A percentile compares a stretch with the other conserved stretches of the same genome.
phyloP scores from a whole-genome alignment of 2,888 invertebrate species.

The Thymelicus lineola region DNA sequence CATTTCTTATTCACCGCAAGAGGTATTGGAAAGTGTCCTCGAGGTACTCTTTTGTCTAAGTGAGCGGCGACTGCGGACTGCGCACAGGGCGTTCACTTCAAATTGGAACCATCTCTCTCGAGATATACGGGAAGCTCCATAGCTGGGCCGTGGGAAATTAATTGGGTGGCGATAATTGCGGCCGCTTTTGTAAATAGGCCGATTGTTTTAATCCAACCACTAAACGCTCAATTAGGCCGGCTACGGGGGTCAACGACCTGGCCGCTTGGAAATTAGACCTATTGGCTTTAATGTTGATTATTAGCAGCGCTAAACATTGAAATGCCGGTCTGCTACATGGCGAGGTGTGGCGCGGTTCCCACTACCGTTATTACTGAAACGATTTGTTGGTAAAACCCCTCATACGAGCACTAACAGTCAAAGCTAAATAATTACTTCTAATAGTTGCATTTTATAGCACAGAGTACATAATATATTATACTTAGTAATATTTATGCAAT shows the following conservation, averaged over 20 bases:
- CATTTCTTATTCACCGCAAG: neutral
- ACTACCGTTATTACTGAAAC: neutral
- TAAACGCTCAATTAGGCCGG: neutral
- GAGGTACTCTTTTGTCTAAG: neutral
- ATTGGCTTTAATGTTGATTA: conserved; percentile 4
- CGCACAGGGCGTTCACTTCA: neutral
- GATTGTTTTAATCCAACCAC: neutral
- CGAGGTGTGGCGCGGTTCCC: no score
- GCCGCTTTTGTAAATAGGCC: neutral
- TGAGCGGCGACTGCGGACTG: neutral
- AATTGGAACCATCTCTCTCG: neutral
- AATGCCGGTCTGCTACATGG: neutral
- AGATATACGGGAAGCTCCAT: neutral
- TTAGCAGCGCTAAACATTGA: neutral
- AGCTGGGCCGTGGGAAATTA: neutral
- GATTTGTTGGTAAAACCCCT: neutral
- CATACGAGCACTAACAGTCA: neutral
- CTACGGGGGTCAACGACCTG: neutral
- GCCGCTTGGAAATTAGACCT: neutral
- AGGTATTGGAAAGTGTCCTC: neutral
- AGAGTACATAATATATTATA: no score
- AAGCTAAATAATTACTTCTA: no score
- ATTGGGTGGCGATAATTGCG: neutral
- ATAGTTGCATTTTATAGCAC: no score
- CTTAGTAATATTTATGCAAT: no score